These are phyloP conservation scores for Tigriopus japonicus DNA, from an alignment of 1,140 invertebrate genomes.

Conservation along the genomic window DNA sequence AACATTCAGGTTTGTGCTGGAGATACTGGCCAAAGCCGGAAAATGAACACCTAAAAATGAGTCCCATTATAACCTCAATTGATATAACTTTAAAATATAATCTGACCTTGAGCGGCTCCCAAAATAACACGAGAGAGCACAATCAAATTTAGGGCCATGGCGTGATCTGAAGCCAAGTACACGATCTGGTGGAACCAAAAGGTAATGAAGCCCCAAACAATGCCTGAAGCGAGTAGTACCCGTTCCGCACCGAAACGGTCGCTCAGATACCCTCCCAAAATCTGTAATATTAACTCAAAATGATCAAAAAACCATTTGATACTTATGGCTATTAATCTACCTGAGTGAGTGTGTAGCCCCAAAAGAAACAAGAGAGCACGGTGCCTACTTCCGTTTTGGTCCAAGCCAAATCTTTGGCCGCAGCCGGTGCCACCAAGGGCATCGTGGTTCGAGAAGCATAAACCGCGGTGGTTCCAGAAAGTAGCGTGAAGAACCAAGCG, in stretches of 20 bases:
- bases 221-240: conserved; percentile 39
- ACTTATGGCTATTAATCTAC: no score
- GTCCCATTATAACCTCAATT: no score
- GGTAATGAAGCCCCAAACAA: conserved; percentile 45
- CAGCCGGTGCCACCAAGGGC: conserved; percentile 41
- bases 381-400: conserved; percentile 48
- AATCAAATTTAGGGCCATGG: conserved; percentile 36
- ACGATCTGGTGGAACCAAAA: conserved; percentile 45
- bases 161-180: conserved; percentile 33
- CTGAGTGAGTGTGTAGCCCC: conserved; percentile 53
- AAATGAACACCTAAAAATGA: conserved; percentile 36
- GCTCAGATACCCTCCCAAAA: conserved; percentile 43
- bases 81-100: no score
- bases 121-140: conserved; percentile 39
- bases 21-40: conserved; percentile 48
- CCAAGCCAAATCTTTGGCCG: conserved; percentile 45
- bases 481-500: conserved; percentile 38
- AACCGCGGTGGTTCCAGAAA: conserved; percentile 41
- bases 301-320: no score
- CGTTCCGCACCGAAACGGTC: conserved; percentile 46
- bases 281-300: conserved; percentile 17
- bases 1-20: conserved; percentile 41
- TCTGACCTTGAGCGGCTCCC: conserved; percentile 40
- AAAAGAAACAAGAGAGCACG: conserved; percentile 51
- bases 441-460: conserved; percentile 47